phyloP scores from a whole-genome alignment of 2,888 invertebrate genomes.

The Leucoptera coffeella region DNA sequence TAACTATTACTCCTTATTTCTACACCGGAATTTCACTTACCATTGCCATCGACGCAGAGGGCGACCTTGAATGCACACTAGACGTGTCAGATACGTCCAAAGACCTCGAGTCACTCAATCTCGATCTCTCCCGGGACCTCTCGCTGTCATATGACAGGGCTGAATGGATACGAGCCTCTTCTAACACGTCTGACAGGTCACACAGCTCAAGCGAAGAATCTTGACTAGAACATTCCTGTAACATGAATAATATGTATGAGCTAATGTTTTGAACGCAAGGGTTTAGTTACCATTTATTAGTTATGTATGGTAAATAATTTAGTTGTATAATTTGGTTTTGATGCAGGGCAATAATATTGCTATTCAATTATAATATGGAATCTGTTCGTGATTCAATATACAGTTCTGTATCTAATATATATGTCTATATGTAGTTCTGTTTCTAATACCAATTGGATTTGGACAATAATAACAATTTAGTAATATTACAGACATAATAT shows the following conservation, averaged over 20 bases:
- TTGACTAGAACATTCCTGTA: slow-evolving; percentile 49
- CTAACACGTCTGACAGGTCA: slow-evolving; percentile 30
- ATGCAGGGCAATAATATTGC: not conserved
- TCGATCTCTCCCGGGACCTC: slow-evolving; percentile 30
- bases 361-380: too few species aligned
- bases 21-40: too few species aligned
- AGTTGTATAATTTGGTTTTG: not conserved
- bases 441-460: too few species aligned
- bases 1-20: too few species aligned
- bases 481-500: too few species aligned
- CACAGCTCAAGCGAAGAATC: slow-evolving; percentile 45
- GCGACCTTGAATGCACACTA: slow-evolving; percentile 37
- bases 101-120: slow-evolving; percentile 41
- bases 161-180: slow-evolving; percentile 37
- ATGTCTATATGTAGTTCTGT: too few species aligned
- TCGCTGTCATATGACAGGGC: slow-evolving; percentile 42
- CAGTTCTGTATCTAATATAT: too few species aligned
- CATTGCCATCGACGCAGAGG: slow-evolving; percentile 41
- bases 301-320: too few species aligned
- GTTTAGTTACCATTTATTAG: too few species aligned
- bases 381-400: too few species aligned
- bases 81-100: slow-evolving; percentile 41
- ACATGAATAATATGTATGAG: slow-evolving; percentile 2
- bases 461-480: too few species aligned
- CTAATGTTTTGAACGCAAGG: not conserved